A percentile compares a stretch with the other conserved stretches of the same genome.
Evolutionary conservation across 1,140 invertebrate species (phyloP).

Genomic region (Rhopalosiphum maidis): DNA sequence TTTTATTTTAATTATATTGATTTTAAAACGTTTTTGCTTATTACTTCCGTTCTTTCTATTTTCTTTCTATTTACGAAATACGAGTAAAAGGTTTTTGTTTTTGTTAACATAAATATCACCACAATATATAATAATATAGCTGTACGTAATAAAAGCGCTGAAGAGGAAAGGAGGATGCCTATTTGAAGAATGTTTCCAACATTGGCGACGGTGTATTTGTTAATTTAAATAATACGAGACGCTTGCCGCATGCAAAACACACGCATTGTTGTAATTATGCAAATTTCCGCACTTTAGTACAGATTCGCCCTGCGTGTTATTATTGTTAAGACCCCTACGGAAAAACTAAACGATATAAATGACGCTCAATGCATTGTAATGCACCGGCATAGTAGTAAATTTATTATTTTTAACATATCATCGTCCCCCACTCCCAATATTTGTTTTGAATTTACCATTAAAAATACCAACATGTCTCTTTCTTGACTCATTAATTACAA

Average conservation of each 20-base stretch:
- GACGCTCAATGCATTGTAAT: conserved; percentile 43
- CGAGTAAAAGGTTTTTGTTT: not conserved
- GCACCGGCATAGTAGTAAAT: not conserved
- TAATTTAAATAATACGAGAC: conserved; percentile 57
- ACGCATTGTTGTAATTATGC: conserved; percentile 56
- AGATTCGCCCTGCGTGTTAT: conserved; percentile 42
- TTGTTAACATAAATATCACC: not conserved
- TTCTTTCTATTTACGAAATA: not conserved
- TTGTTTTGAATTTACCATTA: conserved; percentile 17
- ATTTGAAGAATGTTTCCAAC: conserved; percentile 49
- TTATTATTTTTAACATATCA: conserved; percentile 43
- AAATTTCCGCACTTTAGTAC: conserved; percentile 46
- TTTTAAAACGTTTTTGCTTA: not conserved
- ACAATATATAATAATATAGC: not conserved
- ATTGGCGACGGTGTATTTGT: conserved; percentile 43
- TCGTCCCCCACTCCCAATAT: not conserved
- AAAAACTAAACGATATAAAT: conserved; percentile 56
- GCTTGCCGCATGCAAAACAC: conserved; percentile 48
- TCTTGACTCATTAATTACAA: not conserved
- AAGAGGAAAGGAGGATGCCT: not conserved
- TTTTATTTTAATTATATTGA: not conserved
- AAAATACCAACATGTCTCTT: not conserved
- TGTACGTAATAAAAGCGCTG: not conserved
- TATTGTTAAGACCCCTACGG: conserved; percentile 51
- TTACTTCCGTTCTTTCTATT: not conserved